A percentile compares a stretch with the other conserved stretches of the same genome.
These are phyloP conservation scores for Leptinotarsa haldemani DNA, from an alignment of 2,888 invertebrate species.

Conservation along the genomic window DNA sequence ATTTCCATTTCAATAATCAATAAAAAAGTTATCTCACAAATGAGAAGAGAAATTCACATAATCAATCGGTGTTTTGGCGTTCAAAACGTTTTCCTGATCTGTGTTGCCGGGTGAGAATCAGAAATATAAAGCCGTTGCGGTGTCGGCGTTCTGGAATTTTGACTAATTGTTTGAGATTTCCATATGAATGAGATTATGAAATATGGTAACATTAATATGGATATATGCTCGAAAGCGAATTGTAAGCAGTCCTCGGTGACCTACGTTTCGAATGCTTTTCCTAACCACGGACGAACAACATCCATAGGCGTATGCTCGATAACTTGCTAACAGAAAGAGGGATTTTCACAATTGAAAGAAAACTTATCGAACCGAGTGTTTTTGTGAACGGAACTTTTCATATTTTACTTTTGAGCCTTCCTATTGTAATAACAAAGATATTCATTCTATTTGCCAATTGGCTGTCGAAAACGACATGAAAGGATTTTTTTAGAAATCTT, in stretches of 20 bases:
- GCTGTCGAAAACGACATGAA: no score
- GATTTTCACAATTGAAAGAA: background rate
- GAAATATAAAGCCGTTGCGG: constrained; percentile 43
- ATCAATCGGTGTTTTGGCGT: background rate
- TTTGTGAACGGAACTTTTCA: no score
- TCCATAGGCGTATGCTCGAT: constrained; percentile 9
- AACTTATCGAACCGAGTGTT: no score
- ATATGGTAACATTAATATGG: constrained; percentile 83
- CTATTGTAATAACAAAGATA: no score
- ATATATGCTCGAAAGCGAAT: constrained; percentile 71
- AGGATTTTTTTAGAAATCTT: no score
- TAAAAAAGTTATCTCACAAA: no score
- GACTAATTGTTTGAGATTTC: constrained; percentile 77
- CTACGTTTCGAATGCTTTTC: constrained; percentile 48
- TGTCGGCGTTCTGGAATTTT: constrained; percentile 61
- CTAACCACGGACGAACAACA: constrained; percentile 27
- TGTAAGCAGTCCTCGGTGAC: constrained; percentile 63
- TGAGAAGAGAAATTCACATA: no score
- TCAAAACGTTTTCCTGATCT: constrained; percentile 10
- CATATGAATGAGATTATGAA: constrained; percentile 88
- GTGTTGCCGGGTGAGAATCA: constrained; percentile 34
- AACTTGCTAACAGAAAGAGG: background rate
- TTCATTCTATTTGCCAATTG: no score
- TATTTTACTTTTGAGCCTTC: no score
- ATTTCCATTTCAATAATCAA: no score